Conservation (phyloP, 2,888 invertebrate species). For the Eilema griseolum region DNA sequence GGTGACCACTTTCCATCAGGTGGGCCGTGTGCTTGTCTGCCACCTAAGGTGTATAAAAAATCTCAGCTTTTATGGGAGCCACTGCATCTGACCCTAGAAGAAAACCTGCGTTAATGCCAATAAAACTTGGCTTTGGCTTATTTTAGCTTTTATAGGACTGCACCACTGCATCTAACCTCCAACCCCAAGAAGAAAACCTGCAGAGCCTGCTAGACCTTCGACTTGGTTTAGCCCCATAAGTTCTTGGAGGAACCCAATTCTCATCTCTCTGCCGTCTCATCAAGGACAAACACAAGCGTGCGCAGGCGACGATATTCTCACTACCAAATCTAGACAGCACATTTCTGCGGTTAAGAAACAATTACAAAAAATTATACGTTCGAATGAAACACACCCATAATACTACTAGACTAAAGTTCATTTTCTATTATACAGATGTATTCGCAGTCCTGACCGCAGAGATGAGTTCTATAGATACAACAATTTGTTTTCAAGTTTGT, state of each 20-base stretch:
- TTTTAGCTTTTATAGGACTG: too few relatives aligned
- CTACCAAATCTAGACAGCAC: neutral
- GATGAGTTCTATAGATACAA: slow-evolving; percentile 5
- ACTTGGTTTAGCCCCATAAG: too few relatives aligned
- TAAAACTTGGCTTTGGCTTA: too few relatives aligned
- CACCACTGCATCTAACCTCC: too few relatives aligned
- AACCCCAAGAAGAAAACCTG: too few relatives aligned
- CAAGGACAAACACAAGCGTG: neutral
- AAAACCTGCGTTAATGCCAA: too few relatives aligned
- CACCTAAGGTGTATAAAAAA: too few relatives aligned
- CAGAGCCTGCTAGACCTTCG: too few relatives aligned
- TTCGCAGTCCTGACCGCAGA: slow-evolving; percentile 2
- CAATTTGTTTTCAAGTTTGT: slow-evolving; percentile 3
- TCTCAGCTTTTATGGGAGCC: too few relatives aligned
- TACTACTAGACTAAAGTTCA: neutral
- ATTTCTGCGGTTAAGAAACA: slow-evolving; percentile 11
- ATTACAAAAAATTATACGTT: neutral
- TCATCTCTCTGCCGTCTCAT: neutral
- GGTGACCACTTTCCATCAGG: too few relatives aligned
- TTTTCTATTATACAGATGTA: neutral
- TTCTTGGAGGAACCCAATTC: neutral
- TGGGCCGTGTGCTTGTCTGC: too few relatives aligned
- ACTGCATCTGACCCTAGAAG: too few relatives aligned
- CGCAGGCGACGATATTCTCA: neutral
- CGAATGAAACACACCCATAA: neutral